Evolutionary conservation across 2,797 vertebrate species (phyloP), one percentile per base, ranked within the genome.

Genomic region (Arrhamphus sclerolepis): DNA sequence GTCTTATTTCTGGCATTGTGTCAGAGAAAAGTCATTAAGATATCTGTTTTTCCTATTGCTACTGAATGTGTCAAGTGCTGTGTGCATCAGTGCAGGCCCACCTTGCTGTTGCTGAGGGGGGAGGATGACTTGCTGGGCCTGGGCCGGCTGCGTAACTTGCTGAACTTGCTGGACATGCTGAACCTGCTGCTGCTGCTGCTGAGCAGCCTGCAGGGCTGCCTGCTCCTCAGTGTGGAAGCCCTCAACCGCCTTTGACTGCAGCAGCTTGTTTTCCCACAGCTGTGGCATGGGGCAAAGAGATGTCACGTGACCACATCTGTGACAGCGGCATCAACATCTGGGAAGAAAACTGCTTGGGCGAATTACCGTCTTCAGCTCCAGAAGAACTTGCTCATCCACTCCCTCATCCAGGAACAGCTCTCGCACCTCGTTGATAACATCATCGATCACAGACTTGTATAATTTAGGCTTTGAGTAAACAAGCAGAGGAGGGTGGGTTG

Each of bases 391-490:
- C 59, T 99, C 98, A 65, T 99, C 98, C 63, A 99, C 97, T 49
- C 98, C 97, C 84, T 98, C 98, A 22, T 99, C 96, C 91, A 99
- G 92, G 89, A 99, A 99, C 76, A 98, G 94, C 89, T 99, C 98
- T 77, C 97, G 92, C 50, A 98, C 97, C 77, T 99, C 97, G 75
- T 92, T 98, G 86, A 99, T 99, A 78, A 99, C 98, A 85, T 99
- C 98, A 86, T 99, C 97, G 61, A 99, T 99, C 83, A 99, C 98
- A 82, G 94, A 93, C 82, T 93, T 95, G 60, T 99, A 99, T 43
- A 99, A 87, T 89, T 96, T 99, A 94, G 97, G 97, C 97, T 99
- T 68, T 0, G 62, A 81, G 40, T 47, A 31, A 1, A 46, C 2
- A 6, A 26, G 58, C 7, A 44, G 14, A 49, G 40, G 19, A 16